Evolutionary conservation across 2,797 vertebrate genomes (phyloP).

Genomic region (Falco biarmicus): DNA sequence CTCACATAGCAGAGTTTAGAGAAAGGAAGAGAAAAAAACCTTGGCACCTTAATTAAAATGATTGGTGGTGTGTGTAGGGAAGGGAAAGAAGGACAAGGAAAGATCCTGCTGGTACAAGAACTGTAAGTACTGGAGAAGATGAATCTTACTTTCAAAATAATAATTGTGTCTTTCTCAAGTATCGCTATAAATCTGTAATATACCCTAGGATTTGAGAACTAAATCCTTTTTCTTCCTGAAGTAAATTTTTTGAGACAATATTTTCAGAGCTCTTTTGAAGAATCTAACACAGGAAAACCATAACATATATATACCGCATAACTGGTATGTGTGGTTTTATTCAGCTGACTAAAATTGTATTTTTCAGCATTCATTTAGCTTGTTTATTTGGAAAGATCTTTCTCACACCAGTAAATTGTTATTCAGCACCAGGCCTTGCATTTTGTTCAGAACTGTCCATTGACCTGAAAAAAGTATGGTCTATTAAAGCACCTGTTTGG

Average conservation of each 20-base stretch:
- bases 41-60: slow-evolving; percentile 50
- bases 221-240: slow-evolving; percentile 1
- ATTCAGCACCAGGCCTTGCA: not conserved
- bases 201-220: not conserved
- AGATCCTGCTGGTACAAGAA: not conserved
- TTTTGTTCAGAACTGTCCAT: not conserved
- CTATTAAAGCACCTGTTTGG: not conserved
- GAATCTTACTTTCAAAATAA: slow-evolving; percentile 32
- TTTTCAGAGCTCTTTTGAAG: not conserved
- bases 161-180: not conserved
- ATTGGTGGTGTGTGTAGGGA: not conserved
- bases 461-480: not conserved
- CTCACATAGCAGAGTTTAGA: not conserved
- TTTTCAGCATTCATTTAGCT: not conserved
- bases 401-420: not conserved
- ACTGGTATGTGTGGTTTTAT: not conserved
- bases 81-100: slow-evolving; percentile 22
- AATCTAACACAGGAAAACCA: not conserved
- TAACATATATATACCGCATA: not conserved
- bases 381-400: not conserved
- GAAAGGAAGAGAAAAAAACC: slow-evolving; percentile 6
- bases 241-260: not conserved
- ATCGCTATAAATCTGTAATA: slow-evolving; percentile 10
- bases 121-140: slow-evolving; percentile 15
- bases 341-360: not conserved